These are phyloP conservation scores for Nanorana parkeri DNA, from an alignment of 2,113 vertebrate genomes.

Conservation along the genomic window DNA sequence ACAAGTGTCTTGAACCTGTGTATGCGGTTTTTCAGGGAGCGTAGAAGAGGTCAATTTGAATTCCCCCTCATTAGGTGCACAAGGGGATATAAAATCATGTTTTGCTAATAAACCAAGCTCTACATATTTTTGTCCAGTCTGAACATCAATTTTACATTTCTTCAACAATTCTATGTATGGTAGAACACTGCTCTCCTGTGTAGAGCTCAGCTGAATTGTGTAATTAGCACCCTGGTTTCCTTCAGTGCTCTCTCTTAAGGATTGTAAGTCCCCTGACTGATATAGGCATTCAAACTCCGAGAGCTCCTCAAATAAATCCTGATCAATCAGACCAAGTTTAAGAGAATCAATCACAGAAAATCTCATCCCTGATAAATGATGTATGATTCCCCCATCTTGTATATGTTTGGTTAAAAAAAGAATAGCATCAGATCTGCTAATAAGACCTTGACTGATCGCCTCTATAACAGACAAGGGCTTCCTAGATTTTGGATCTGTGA, in stretches of 20 bases:
- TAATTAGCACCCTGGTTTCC: neutral
- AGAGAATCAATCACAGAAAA: slow-evolving; percentile 81
- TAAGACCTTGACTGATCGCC: slow-evolving; percentile 78
- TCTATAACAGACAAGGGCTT: slow-evolving; percentile 74
- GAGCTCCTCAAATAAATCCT: slow-evolving; percentile 74
- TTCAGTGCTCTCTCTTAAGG: neutral
- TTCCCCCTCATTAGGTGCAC: slow-evolving; percentile 73
- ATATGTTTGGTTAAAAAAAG: slow-evolving; percentile 82
- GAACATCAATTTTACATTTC: slow-evolving; percentile 87
- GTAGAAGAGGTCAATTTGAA: slow-evolving; percentile 73
- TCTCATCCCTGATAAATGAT: slow-evolving; percentile 85
- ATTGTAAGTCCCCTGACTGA: neutral
- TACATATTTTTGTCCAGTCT: slow-evolving; percentile 88
- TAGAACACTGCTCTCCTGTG: slow-evolving; percentile 80
- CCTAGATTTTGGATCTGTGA: slow-evolving; percentile 82
- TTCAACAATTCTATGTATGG: slow-evolving; percentile 87
- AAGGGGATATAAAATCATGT: slow-evolving; percentile 74
- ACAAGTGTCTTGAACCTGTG: slow-evolving; percentile 83
- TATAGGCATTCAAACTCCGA: slow-evolving; percentile 73
- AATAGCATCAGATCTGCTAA: slow-evolving; percentile 75
- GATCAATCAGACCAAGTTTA: slow-evolving; percentile 76
- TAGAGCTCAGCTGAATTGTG: slow-evolving; percentile 61
- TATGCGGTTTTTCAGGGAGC: slow-evolving; percentile 78
- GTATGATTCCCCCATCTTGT: slow-evolving; percentile 88
- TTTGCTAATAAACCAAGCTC: slow-evolving; percentile 72